Evolutionary conservation across 1,140 invertebrate species (phyloP), one percentile per base, ranked within the genome.

Genomic region (Drosophila cardini): DNA sequence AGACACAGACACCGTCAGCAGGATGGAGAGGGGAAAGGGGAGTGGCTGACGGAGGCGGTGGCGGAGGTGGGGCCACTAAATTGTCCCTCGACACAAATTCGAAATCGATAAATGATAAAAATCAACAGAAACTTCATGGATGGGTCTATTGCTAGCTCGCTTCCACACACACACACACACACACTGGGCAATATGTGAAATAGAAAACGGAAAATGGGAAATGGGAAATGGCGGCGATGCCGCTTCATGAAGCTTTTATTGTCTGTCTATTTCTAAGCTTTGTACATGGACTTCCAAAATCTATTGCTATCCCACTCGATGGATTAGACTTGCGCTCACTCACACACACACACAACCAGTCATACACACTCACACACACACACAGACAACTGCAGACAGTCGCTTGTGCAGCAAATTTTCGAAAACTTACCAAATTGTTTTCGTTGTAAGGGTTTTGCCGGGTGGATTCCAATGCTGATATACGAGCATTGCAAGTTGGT

Each of bases 81-180:
- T 89, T 89, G 84, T 89, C 84, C 84, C 84, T 84, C 84, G 85
- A 89, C 83, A 87, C 87, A 90, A 90, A 90, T 90, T 87, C 83
- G 87, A 90, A 90, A 90, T 90, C 87, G 82, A 90, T 90, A 90
- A 90, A 90, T 90, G 87, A 90, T 90, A 90, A 90, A 90, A 90
- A 90, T 90, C 87, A 90, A 84, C 87, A 90, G 79, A 87, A 90
- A 90, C 82, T 84, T 84, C 87, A 90, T 90, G 78, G 85, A 73
- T 78, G 73, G 58, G 58, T 70, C 60, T 70, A 56, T 78, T 21
- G 30, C 55, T 34, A 48, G 32, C 46, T 42, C 63, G 50, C 74
- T 67, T 40, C 50, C 74, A 72, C 83, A 57, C 64, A 40, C 21
- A 26, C 21, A 26, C 21, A 26, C 4, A 26, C 21, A 26, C 21